Base-by-base conservation (phyloP, 2,888 invertebrate genomes). In the Ganaspis brasiliensis region DNA sequence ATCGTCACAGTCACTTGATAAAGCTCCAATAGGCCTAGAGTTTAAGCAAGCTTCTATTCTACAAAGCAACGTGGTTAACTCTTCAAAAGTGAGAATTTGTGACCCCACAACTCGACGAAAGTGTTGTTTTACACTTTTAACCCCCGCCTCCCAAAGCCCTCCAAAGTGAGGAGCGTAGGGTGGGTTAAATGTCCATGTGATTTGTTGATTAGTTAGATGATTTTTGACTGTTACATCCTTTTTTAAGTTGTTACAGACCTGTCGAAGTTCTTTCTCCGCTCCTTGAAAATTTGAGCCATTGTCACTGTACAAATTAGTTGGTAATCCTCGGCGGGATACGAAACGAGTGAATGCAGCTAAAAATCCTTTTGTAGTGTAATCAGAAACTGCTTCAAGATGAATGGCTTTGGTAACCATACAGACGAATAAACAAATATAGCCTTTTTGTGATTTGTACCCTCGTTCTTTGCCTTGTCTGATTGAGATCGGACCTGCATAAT, bases 241-340 rank as follows among this genome's bases (percentile, higher is more conserved):
- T n/a, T n/a, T n/a, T n/a, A n/a, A n/a, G n/a, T n/a, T n/a, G n/a
- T n/a, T n/a, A n/a, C n/a, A n/a, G n/a, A n/a, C n/a, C n/a, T n/a
- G n/a, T n/a, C n/a, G n/a, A 14, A 86, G 57, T 52, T 83, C 81
- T 4, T 75, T 77, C 16, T 79, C 70, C 9, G 88, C 87, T 14
- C 86, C 86, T 6, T 83, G 71, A 72, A 88, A 88, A 59, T 82
- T 87, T n/a, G n/a, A n/a, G n/a, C n/a, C n/a, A n/a, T n/a, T n/a
- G n/a, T n/a, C n/a, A n/a, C n/a, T n/a, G n/a, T 81, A 73, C 12
- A 84, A 72, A 9, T 75, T 59, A 0, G 37, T 24, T 9, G 81
- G 80, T 1, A 72, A 21, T 0, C 87, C 85, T 31, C 85, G 73
- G 14, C 86, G 74, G 2, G 84, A 63, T 0, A 79, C 57, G 37